Evolutionary conservation across 2,797 vertebrate species (phyloP).

Genomic region (Crocidura indochinensis): DNA sequence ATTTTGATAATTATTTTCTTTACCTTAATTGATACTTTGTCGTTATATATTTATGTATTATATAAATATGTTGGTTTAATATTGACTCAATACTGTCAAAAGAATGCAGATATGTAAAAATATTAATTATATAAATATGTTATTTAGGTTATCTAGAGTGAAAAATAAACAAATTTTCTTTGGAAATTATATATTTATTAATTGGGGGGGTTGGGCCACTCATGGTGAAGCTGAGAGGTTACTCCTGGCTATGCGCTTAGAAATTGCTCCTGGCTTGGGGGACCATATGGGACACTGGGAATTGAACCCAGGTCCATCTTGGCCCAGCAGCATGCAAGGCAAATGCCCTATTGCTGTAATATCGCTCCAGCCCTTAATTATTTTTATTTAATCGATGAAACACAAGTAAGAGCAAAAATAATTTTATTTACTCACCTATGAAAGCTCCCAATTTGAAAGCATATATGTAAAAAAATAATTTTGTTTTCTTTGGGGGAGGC

Average conservation of each 20-base stretch:
- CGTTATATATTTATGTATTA: conserved; percentile 20
- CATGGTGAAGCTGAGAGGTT: too few species aligned
- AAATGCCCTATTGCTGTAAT: too few species aligned
- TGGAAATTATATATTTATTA: conserved; percentile 31
- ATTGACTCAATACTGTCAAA: neutral
- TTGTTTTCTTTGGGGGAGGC: neutral
- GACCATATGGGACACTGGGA: too few species aligned
- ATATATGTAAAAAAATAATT: neutral
- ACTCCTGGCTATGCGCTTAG: too few species aligned
- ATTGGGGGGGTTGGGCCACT: too few species aligned
- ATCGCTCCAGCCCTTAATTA: neutral
- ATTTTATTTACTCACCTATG: neutral
- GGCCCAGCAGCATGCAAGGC: too few species aligned
- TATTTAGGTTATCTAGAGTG: conserved; percentile 28
- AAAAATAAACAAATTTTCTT: conserved; percentile 25
- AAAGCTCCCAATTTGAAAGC: neutral
- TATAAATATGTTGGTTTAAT: conserved; percentile 36
- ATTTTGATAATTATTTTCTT: conserved; percentile 3
- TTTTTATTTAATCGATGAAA: conserved; percentile 55
- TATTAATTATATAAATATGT: conserved; percentile 52
- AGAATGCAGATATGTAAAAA: conserved; percentile 45
- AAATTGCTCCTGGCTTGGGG: too few species aligned
- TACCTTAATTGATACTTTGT: conserved; percentile 36
- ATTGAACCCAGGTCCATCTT: too few species aligned
- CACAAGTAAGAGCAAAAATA: conserved; percentile 36